Evolutionary conservation across 2,888 invertebrate species (phyloP), one percentile per base, ranked within the genome.

Genomic region (Alsophila aescularia): DNA sequence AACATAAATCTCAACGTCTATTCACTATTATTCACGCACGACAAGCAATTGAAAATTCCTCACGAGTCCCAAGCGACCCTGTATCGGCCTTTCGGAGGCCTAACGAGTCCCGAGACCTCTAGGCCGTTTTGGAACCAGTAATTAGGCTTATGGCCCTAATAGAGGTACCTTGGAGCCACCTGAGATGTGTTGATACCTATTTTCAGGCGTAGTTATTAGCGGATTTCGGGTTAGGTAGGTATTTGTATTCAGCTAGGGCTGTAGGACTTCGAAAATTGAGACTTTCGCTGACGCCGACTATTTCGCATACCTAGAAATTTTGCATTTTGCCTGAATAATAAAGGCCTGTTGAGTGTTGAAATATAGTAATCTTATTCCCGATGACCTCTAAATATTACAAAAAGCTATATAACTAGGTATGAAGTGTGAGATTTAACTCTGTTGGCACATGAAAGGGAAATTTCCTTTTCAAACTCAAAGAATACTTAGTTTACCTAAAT

Each of bases 71-170:
- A 24, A 49, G 69, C 13, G 16, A 55, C 48, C 60, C 47, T 49
- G 64, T 65, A 63, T 65, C 56, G 58, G 63, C 59, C 60, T 58
- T 49, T 58, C 51, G 53, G 64, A 57, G 63, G 63, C 64, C 70
- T 82, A 81, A 83, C 81, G 79, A 82, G 77, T 65, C 66, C 61
- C 53, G 75, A 69, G 75, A 68, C 66, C 71, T 66, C 70, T 60
- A 58, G 69, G 72, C 63, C 69, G 70, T 75, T 79, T 72, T 66
- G 73, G 69, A 67, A 64, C 71, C 70, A 66, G 78, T 83, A 80
- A 86, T 86, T 83, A 85, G 72, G 69, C 73, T 83, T 83, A 83
- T 81, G 77, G 77, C 75, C 65, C 58, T 83, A 79, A 80, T 79
- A 76, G 75, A 74, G 78, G 74, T 73, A 72, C 72, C 69, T 66